Conservation (phyloP, 2,113 vertebrate species). For the Himantopus leucocephalus region DNA sequence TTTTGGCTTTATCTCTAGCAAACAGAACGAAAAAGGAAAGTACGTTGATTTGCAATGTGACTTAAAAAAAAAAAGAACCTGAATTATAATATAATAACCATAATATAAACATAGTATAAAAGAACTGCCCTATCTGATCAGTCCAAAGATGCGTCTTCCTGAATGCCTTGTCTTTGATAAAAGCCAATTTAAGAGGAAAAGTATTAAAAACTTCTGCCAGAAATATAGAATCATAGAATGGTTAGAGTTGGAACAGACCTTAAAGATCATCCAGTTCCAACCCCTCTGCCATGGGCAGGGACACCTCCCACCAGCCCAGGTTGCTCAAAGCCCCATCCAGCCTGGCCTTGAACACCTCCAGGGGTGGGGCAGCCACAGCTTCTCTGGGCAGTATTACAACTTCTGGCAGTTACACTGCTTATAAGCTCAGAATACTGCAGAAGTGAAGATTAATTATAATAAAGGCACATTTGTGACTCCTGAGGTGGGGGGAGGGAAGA, state of each 20-base stretch:
- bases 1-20: background rate
- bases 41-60: background rate
- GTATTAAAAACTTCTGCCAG: background rate
- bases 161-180: background rate
- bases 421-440: background rate
- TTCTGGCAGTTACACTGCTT: background rate
- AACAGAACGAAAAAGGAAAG: background rate
- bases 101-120: background rate
- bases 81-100: background rate
- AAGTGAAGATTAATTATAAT: background rate
- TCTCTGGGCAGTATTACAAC: background rate
- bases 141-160: background rate
- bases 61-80: background rate
- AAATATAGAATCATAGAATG: background rate
- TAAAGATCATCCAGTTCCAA: background rate
- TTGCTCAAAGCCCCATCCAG: background rate
- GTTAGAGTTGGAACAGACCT: background rate
- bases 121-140: background rate
- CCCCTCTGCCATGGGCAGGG: background rate
- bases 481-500: background rate
- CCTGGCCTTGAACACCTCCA: background rate
- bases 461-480: background rate
- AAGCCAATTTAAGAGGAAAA: background rate
- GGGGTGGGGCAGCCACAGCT: background rate
- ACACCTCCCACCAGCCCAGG: background rate